Base-by-base conservation (phyloP, 1,140 invertebrate species). In the Manduca sexta region DNA sequence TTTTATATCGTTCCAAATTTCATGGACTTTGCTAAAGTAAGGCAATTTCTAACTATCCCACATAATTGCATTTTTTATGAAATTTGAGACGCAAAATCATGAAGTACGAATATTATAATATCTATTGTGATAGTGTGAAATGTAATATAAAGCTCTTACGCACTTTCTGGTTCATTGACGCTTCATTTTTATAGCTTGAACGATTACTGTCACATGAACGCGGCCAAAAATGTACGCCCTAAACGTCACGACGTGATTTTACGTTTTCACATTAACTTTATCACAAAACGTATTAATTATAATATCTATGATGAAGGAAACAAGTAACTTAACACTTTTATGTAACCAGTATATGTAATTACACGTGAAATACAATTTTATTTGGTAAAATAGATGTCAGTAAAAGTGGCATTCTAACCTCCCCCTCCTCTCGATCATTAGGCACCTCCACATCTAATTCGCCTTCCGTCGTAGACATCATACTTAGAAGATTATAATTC, bases 391-490 rank as follows among this genome's bases (percentile, higher is more conserved):
- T 45, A 57, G 33, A 12, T 43, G 11, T 13, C 12, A 43, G 40
- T 47, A 58, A 62, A 59, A 51, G 37, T 58, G 54, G 43, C 39
- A 41, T 52, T 61, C 64, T 73, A 66, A 84, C 81, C 81, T 84
- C 81, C 56, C 81, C 81, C 40, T 84, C 81, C 62, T 84, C 81
- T 40, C 64, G 59, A 64, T 84, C 81, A 64, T 68, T 63, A 50
- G 67, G 59, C 45, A 78, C 69, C 42, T 81, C 81, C 38, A 84
- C 56, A 57, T 82, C 81, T 58, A 84, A 53, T 54, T 81, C 81
- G 55, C 74, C 81, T 72, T 84, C 81, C 70, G 81, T 84, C 15
- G 81, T 81, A 41, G 79, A 83, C 81, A 84, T 84, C 76, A 81
- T 83, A 38, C 45, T 77, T 44, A 45, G 40, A 17, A 50, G 62